Conservation (phyloP, 1,140 invertebrate species). For the Leptoteleia sp. region DNA sequence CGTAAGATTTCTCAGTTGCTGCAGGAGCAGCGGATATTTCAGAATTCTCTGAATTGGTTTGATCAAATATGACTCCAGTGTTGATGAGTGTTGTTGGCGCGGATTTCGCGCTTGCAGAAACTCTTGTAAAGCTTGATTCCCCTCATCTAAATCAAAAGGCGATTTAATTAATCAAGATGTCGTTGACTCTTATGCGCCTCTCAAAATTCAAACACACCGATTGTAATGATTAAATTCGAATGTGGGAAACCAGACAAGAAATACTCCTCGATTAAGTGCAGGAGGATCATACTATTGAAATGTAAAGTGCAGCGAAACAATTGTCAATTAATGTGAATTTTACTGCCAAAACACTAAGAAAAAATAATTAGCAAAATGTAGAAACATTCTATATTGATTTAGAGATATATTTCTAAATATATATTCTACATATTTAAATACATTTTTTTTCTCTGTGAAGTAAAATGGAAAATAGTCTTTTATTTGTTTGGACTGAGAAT, state of each 20-base stretch:
- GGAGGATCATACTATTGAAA: too few relatives aligned
- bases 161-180: slow-evolving; percentile 64
- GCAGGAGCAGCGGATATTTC: slow-evolving; percentile 97
- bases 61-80: slow-evolving; percentile 98
- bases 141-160: slow-evolving; percentile 89
- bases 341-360: too few relatives aligned
- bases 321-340: slow-evolving; percentile 38
- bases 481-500: too few relatives aligned
- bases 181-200: slow-evolving; percentile 8
- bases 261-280: too few relatives aligned
- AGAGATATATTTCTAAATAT: too few relatives aligned
- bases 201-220: slow-evolving; percentile 11
- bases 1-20: slow-evolving; percentile 96
- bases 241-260: neutral
- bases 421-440: too few relatives aligned
- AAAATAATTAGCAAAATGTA: too few relatives aligned
- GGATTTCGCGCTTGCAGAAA: slow-evolving; percentile 96
- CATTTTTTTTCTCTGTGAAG: too few relatives aligned
- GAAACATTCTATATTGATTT: too few relatives aligned
- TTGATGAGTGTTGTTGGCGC: slow-evolving; percentile 96
- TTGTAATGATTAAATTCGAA: slow-evolving; percentile 19
- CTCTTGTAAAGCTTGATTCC: slow-evolving; percentile 97
- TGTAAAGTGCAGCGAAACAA: too few relatives aligned
- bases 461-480: too few relatives aligned
- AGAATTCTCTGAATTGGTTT: slow-evolving; percentile 99